A percentile compares a stretch with the other conserved stretches of the same genome.
These are phyloP conservation scores for Notolabrus celidotus DNA, from an alignment of 2,797 vertebrate genomes.

Conservation along the genomic window DNA sequence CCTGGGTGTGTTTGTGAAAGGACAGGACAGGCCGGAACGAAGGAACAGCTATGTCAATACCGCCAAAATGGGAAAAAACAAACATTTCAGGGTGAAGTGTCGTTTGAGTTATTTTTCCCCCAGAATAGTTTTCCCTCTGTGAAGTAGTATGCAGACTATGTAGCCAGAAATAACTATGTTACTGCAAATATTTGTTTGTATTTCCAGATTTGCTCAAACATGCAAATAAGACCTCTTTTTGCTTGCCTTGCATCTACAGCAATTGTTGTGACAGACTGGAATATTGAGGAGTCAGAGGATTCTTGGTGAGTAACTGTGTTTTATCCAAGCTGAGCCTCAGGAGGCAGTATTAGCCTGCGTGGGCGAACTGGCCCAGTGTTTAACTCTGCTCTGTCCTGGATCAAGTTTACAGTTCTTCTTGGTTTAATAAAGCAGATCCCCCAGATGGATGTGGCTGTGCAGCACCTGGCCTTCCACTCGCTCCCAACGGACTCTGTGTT, in stretches of 20 bases:
- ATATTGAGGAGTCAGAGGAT: slow-evolving; percentile 33
- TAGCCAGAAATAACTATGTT: slow-evolving; percentile 32
- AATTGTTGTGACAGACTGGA: slow-evolving; percentile 30
- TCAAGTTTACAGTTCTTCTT: slow-evolving; percentile 75
- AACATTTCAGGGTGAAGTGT: slow-evolving; percentile 77
- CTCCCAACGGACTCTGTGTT: slow-evolving; percentile 69
- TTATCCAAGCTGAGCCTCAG: not conserved
- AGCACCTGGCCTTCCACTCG: slow-evolving; percentile 73
- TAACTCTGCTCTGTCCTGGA: slow-evolving; percentile 58
- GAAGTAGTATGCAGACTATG: slow-evolving; percentile 29
- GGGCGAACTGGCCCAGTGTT: slow-evolving; percentile 54
- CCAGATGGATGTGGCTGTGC: slow-evolving; percentile 70
- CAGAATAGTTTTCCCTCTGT: slow-evolving; percentile 62
- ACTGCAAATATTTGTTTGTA: slow-evolving; percentile 22
- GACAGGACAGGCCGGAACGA: slow-evolving; percentile 81
- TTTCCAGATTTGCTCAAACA: slow-evolving; percentile 7
- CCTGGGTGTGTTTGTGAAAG: slow-evolving; percentile 82
- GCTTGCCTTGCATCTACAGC: slow-evolving; percentile 29
- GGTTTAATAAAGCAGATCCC: slow-evolving; percentile 69
- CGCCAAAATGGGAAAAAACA: slow-evolving; percentile 81
- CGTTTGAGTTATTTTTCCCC: slow-evolving; percentile 71
- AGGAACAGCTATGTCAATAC: slow-evolving; percentile 85
- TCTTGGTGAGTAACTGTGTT: too few relatives aligned
- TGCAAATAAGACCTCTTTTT: slow-evolving; percentile 1
- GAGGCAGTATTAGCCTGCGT: slow-evolving; percentile 50